Evolutionary conservation across 2,113 vertebrate species (phyloP).

Genomic region (Falcunculus frontatus): DNA sequence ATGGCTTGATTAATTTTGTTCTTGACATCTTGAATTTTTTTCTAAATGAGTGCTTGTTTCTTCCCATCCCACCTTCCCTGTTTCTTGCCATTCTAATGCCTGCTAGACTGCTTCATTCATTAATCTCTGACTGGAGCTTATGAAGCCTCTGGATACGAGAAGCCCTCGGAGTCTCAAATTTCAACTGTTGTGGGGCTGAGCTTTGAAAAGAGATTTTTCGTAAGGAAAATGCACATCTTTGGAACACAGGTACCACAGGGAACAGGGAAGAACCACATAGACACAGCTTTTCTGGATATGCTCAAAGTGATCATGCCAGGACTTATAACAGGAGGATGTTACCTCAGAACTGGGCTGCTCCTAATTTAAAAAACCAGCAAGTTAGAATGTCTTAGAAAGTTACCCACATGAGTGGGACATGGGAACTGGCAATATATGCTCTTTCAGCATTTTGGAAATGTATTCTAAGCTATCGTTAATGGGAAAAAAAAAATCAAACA

Average conservation of each 20-base stretch:
- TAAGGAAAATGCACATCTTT: not conserved
- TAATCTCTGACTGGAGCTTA: not conserved
- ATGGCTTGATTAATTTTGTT: not conserved
- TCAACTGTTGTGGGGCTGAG: not conserved
- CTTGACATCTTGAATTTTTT: not conserved
- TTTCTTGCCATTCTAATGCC: not conserved
- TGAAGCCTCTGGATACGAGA: not conserved
- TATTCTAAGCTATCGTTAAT: not conserved
- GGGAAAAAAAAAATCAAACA: not conserved
- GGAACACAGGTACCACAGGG: not conserved
- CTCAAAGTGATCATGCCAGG: not conserved
- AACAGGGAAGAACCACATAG: not conserved
- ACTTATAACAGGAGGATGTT: not conserved
- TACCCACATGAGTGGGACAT: rapidly evolving
- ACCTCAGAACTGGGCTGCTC: not conserved
- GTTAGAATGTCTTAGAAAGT: not conserved
- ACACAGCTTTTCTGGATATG: not conserved
- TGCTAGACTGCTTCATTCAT: not conserved
- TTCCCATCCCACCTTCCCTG: not conserved
- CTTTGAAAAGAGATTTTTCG: not conserved
- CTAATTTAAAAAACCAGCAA: not conserved
- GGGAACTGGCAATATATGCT: not conserved
- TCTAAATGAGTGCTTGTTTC: not conserved
- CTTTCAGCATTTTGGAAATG: not conserved
- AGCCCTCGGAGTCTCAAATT: not conserved